These are phyloP conservation scores for Glareola pratincola DNA, from an alignment of 2,113 vertebrate genomes.

Conservation along the genomic window DNA sequence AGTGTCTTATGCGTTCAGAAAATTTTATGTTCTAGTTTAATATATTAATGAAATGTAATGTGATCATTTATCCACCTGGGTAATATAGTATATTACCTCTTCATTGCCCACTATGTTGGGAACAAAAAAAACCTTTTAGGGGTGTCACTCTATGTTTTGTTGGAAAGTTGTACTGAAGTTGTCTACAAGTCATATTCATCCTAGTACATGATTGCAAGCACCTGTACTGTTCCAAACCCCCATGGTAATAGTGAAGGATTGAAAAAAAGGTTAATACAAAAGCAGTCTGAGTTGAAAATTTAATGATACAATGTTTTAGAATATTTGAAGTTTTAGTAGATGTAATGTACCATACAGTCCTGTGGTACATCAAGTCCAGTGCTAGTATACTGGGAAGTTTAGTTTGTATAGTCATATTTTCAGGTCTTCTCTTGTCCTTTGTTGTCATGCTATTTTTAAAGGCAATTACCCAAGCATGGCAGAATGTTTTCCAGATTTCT, in stretches of 20 bases:
- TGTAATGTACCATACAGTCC: not conserved
- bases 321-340: not conserved
- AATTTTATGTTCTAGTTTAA: not conserved
- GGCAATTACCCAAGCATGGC: not conserved
- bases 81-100: not conserved
- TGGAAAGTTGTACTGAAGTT: not conserved
- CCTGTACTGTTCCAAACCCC: not conserved
- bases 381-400: not conserved
- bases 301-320: not conserved
- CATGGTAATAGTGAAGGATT: not conserved
- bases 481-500: not conserved
- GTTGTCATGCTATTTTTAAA: not conserved
- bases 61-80: not conserved
- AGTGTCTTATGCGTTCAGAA: not conserved
- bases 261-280: not conserved
- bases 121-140: not conserved
- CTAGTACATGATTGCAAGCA: not conserved
- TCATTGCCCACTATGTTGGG: not conserved
- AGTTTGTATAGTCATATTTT: not conserved
- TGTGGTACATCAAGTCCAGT: not conserved
- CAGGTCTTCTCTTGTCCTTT: not conserved
- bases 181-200: not conserved
- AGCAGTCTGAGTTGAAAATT: not conserved
- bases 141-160: not conserved
- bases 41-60: not conserved